phyloP scores from a whole-genome alignment of 2,888 invertebrate species.

The Panzeria rudis region DNA sequence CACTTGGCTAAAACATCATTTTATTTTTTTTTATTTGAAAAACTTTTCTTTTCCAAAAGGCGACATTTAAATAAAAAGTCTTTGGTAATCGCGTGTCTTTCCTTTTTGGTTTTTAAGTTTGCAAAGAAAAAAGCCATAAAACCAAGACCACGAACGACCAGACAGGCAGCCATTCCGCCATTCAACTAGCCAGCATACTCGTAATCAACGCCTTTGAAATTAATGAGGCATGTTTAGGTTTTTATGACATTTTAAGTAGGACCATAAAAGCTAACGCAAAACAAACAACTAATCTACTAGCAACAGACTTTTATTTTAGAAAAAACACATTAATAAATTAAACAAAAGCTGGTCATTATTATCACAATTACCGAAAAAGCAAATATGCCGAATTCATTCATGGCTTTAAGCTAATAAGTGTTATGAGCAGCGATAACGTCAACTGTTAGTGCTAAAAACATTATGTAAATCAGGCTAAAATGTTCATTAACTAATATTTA shows the following conservation, averaged over 20 bases:
- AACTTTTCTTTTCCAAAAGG: slow-evolving; percentile 17
- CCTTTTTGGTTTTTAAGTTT: slow-evolving; percentile 8
- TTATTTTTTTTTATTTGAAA: slow-evolving; percentile 38
- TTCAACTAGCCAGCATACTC: slow-evolving; percentile 58
- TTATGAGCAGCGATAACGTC: slow-evolving; percentile 74
- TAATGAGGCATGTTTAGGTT: slow-evolving; percentile 83
- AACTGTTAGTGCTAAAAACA: slow-evolving; percentile 82
- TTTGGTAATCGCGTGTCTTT: slow-evolving; percentile 71
- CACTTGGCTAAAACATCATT: slow-evolving; percentile 44
- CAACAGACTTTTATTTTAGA: slow-evolving; percentile 34
- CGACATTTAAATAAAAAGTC: slow-evolving; percentile 70
- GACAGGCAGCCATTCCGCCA: not conserved
- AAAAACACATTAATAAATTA: slow-evolving; percentile 57
- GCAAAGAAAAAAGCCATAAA: slow-evolving; percentile 26
- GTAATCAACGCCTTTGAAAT: slow-evolving; percentile 79
- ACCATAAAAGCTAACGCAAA: slow-evolving; percentile 75
- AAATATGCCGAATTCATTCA: slow-evolving; percentile 28
- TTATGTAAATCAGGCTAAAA: slow-evolving; percentile 80
- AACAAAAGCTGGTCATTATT: slow-evolving; percentile 65
- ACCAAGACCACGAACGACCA: slow-evolving; percentile 39
- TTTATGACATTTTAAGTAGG: slow-evolving; percentile 84
- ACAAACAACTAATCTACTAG: slow-evolving; percentile 53
- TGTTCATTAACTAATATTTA: slow-evolving; percentile 38
- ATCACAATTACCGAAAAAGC: slow-evolving; percentile 67
- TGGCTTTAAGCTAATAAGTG: slow-evolving; percentile 53